These are phyloP conservation scores for Novumbra hubbsi DNA, from an alignment of 2,797 vertebrate genomes.

Conservation along the genomic window DNA sequence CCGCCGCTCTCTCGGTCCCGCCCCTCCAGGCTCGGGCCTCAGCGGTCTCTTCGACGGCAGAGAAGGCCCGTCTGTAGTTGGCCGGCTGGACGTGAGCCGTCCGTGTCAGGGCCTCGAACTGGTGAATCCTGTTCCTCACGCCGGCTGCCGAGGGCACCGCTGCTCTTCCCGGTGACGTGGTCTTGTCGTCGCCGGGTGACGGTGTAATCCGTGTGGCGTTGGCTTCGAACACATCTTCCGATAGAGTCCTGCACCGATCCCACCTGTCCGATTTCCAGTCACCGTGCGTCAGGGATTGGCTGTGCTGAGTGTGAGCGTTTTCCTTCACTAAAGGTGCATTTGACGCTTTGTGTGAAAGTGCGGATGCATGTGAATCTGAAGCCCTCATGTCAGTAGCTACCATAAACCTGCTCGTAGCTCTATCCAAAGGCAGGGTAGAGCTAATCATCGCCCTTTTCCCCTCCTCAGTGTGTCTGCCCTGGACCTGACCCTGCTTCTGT, in stretches of 20 bases:
- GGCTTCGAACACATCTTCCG: conserved; percentile 55
- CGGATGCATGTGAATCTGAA: conserved; percentile 2
- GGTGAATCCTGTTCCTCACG: conserved; percentile 76
- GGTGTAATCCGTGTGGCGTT: conserved; percentile 25
- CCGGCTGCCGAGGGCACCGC: conserved; percentile 44
- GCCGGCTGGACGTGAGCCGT: conserved; percentile 37
- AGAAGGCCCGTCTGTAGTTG: conserved; percentile 6
- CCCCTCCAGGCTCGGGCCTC: conserved; percentile 36
- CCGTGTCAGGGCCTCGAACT: conserved; percentile 74
- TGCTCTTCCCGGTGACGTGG: conserved; percentile 23
- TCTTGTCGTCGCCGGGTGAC: conserved; percentile 37
- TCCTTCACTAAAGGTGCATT: conserved; percentile 7
- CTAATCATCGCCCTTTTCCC: conserved; percentile 7
- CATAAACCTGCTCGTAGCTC: conserved; percentile 51
- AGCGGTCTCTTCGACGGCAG: neutral
- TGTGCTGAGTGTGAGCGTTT: neutral
- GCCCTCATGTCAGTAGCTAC: conserved; percentile 46
- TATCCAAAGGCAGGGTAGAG: conserved; percentile 67
- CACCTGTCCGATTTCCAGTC: neutral
- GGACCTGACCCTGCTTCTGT: conserved; percentile 32
- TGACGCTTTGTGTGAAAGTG: conserved; percentile 10
- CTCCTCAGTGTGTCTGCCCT: conserved; percentile 28
- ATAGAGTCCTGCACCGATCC: neutral
- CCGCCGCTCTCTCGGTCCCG: conserved; percentile 25
- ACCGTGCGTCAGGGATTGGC: neutral